A percentile compares a stretch with the other conserved stretches of the same genome.
phyloP scores from a whole-genome alignment of 2,113 vertebrate genomes.

The Phalacrocorax brasilianus region DNA sequence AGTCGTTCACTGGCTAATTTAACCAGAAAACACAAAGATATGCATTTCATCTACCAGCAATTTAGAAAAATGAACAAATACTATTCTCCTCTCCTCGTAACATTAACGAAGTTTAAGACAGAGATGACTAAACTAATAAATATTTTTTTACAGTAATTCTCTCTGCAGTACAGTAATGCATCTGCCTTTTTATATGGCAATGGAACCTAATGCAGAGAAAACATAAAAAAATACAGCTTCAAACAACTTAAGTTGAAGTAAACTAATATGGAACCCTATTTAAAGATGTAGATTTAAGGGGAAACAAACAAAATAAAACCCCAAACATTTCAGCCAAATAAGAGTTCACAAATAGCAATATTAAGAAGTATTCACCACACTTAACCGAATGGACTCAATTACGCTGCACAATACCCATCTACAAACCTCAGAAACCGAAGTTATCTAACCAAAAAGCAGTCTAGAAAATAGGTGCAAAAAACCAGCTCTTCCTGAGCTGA shows the following conservation, averaged over 20 bases:
- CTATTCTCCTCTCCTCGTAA: background rate
- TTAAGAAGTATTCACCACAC: background rate
- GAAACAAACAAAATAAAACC: background rate
- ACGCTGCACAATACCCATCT: background rate
- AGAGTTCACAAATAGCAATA: background rate
- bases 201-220: background rate
- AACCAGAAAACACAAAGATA: background rate
- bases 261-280: background rate
- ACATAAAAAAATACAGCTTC: background rate
- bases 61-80: background rate
- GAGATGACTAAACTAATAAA: background rate
- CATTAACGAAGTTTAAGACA: background rate
- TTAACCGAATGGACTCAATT: background rate
- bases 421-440: background rate
- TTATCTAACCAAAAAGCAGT: background rate
- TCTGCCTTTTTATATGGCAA: background rate
- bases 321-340: background rate
- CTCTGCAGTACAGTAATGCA: background rate
- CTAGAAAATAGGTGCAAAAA: background rate
- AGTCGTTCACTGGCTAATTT: background rate
- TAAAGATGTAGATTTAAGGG: background rate
- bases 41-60: background rate
- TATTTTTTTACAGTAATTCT: background rate
- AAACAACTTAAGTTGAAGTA: background rate
- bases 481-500: background rate